phyloP scores from a whole-genome alignment of 2,113 vertebrate genomes.

The Hydropotes inermis region DNA sequence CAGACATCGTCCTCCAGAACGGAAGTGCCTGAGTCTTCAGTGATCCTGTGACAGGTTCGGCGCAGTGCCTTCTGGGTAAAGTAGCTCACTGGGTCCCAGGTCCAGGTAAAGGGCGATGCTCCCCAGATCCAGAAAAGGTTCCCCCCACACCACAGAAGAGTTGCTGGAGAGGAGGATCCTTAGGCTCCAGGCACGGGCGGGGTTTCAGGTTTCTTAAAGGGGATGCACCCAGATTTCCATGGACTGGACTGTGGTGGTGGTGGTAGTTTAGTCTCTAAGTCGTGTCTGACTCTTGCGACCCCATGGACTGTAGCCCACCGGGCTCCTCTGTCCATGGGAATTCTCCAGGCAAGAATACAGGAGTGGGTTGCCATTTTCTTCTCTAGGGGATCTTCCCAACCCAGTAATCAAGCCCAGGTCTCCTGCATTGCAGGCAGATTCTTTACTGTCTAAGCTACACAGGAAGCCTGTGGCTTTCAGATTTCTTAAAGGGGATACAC shows the following conservation, averaged over 20 bases:
- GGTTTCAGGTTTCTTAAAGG: neutral
- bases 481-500: neutral
- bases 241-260: neutral
- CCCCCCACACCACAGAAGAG: rapidly evolving
- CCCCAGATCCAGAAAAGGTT: rapidly evolving
- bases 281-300: neutral
- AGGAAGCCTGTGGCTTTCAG: neutral
- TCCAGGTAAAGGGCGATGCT: rapidly evolving
- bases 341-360: neutral
- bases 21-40: neutral
- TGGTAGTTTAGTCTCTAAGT: neutral
- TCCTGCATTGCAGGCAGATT: neutral
- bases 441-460: neutral
- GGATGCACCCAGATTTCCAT: neutral
- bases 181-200: rapidly evolving
- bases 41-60: rapidly evolving
- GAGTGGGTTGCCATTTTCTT: neutral
- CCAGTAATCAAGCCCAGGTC: neutral
- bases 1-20: rapidly evolving
- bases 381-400: neutral
- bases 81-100: neutral
- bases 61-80: neutral
- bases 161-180: neutral
- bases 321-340: neutral
- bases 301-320: neutral